Base-by-base conservation (phyloP, 2,888 invertebrate genomes). In the Heteromyza rotundicornis region DNA sequence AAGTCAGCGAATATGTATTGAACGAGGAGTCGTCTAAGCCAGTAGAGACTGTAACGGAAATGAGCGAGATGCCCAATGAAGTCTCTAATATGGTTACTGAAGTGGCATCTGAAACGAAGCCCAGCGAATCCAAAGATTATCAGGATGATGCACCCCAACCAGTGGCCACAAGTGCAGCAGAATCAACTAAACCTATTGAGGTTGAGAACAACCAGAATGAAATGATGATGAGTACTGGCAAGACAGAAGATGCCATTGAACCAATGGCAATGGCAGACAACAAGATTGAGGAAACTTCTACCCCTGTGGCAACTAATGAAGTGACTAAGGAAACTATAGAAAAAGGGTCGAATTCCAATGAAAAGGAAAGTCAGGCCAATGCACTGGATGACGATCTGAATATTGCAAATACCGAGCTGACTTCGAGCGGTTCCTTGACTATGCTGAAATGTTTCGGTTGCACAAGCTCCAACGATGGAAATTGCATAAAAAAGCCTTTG, bases 381-480 rank as follows among this genome's bases (percentile, higher is more conserved):
- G 22, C 35, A 8, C 19, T 17, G 3, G 44, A 57, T n/a, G n/a
- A n/a, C n/a, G n/a, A n/a, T n/a, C n/a, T n/a, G 14, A 24, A 27
- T 17, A 19, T n/a, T 35, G 47, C 3, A n/a, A n/a, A 16, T 36
- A 22, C 16, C 2, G 14, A 7, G 22, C 20, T 19, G 14, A 1
- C 47, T 2, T 16, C n/a, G 23, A 51, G 35, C 27, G 20, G 47
- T 8, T 17, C 47, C 3, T 36, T 7, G 32, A 59, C 2, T 0
- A 8, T 22, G 8, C n/a, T 51, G n/a, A 67, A 55, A 10, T 71
- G 70, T 24, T 70, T 60, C 54, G 47, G 56, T n/a, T 71, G 71
- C 51, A 59, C 40, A 19, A 69, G 69, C 51, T 35, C 40, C 2
- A 63, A 60, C 2, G 65, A 71, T 35, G 2, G 24, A 1, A 59